phyloP scores from a whole-genome alignment of 2,113 vertebrate species.

The Micronycteris hirsuta region DNA sequence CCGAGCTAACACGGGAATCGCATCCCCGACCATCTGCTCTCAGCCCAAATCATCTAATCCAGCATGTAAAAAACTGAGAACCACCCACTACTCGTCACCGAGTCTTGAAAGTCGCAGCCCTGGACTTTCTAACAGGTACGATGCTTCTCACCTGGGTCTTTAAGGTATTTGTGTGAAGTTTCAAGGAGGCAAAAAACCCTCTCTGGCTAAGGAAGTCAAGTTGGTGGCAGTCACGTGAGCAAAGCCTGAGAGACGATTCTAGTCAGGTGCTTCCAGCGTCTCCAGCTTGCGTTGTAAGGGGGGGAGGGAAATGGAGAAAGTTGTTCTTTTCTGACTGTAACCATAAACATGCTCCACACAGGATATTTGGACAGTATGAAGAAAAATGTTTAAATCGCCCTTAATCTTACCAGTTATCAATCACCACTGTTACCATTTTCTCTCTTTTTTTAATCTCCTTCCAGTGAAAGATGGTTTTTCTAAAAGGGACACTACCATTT shows the following conservation, averaged over 20 bases:
- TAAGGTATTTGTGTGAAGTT: neutral
- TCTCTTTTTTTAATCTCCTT: neutral
- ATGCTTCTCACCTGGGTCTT: conserved; percentile 15
- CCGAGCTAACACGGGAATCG: neutral
- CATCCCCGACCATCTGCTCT: conserved; percentile 49
- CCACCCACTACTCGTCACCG: conserved; percentile 73
- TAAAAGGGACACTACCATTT: neutral
- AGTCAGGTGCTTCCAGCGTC: neutral
- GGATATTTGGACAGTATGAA: neutral
- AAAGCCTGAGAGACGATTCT: neutral
- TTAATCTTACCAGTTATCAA: neutral
- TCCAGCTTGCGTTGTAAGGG: neutral
- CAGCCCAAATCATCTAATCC: conserved; percentile 80
- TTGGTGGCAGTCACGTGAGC: neutral
- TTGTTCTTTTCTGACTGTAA: neutral
- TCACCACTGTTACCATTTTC: neutral
- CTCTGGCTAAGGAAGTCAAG: neutral
- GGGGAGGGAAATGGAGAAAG: neutral
- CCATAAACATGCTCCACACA: neutral
- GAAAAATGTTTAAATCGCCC: neutral
- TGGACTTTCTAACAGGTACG: conserved; percentile 71
- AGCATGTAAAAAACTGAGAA: conserved; percentile 90
- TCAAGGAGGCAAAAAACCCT: neutral
- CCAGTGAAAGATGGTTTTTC: neutral
- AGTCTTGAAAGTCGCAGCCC: conserved; percentile 65